These are phyloP conservation scores for Pterobdella sp. DNA, from an alignment of 2,888 invertebrate species.

Conservation along the genomic window DNA sequence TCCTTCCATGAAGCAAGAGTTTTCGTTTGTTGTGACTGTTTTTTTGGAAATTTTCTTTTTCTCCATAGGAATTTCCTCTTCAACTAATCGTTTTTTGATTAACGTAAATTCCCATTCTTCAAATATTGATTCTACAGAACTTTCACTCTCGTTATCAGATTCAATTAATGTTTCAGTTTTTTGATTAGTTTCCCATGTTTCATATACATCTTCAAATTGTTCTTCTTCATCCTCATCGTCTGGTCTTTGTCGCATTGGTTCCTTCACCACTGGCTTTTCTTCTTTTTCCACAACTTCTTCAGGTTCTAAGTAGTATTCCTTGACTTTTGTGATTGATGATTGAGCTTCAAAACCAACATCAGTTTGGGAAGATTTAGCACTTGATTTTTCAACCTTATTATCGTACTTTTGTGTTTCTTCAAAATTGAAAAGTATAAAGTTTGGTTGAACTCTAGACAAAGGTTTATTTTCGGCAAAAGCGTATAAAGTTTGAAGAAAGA, in stretches of 20 bases:
- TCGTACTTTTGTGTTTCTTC: not conserved
- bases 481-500: not conserved
- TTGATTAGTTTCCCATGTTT: constrained; percentile 23
- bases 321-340: not conserved
- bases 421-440: not conserved
- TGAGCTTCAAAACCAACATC: not conserved
- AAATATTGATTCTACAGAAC: constrained; percentile 18
- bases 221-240: constrained; percentile 16
- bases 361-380: not conserved
- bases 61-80: constrained; percentile 24
- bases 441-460: not conserved
- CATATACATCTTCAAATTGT: constrained; percentile 8
- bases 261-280: constrained; percentile 6
- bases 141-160: constrained; percentile 24
- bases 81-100: constrained; percentile 21
- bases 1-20: not conserved
- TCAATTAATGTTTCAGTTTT: constrained; percentile 10
- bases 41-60: not conserved
- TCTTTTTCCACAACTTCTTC: constrained; percentile 16
- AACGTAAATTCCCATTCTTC: constrained; percentile 28
- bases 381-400: not conserved
- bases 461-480: not conserved
- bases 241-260: not conserved
- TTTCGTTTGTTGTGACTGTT: not conserved
- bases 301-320: constrained; percentile 11